Base-by-base conservation (phyloP, 1,140 invertebrate species). In the Spodoptera litura region DNA sequence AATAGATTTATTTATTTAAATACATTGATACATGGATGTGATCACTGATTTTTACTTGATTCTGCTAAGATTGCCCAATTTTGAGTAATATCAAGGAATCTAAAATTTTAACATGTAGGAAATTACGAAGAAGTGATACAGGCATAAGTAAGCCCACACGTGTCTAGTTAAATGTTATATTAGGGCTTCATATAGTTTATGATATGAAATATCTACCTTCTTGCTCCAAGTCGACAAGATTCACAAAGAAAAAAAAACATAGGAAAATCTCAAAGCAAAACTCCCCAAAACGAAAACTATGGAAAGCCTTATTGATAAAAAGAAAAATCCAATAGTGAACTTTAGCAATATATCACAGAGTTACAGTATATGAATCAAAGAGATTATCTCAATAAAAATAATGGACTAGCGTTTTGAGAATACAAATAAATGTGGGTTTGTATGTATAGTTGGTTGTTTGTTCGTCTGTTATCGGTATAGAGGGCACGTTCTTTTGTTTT, bases 351-450 rank as follows among this genome's bases (percentile, higher is more conserved):
- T 85, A 87, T 87, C 86, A 84, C 12, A 73, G 79, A 83, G 81
- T 84, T 88, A 83, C 79, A 83, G 66, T 75, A 70, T 78, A 88
- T 88, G 86, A 83, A 87, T 87, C 86, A 84, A 12, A 64, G 51
- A 78, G 83, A 86, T 86, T 83, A 85, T 86, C 85, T 81, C 71
- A 72, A 84, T 85, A 85, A 85, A 85, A 85, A 87, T 82, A 85
- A 83, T 87, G 82, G 79, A 68, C 81, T 78, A 49, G 72, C 79
- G 77, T 78, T 44, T 71, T 78, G 78, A 52, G 73, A 76, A 77
- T 77, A 68, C 74, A 13, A 52, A 13, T 4, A 77, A 13, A 77
- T 25, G 27, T 35, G 38, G 3, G 6, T 44, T 9, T 44, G 38
- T 44, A 44, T 44, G 38, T 44, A 44, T 44, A 20, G 20, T 20